Conservation (phyloP, 2,888 invertebrate species). For the Alviniconcha strummeri region DNA sequence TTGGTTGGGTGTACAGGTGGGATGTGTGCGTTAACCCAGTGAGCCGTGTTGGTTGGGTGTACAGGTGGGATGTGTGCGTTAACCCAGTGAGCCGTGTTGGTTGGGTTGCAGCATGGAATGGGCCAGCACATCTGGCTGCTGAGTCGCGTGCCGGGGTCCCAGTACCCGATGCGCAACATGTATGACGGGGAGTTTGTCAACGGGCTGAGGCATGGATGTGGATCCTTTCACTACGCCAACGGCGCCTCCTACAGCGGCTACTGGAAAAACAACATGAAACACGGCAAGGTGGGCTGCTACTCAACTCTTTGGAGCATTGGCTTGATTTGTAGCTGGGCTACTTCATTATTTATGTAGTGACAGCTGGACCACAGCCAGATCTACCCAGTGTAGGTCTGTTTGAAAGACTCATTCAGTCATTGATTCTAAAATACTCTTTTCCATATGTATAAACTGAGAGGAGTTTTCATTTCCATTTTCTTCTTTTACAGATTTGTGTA, state of each 20-base stretch:
- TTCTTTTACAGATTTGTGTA: too few species aligned
- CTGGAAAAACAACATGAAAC: constrained; percentile 73
- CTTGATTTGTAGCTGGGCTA: background rate
- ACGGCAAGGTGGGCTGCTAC: constrained; percentile 66
- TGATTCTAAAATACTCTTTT: too few species aligned
- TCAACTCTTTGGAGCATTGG: background rate
- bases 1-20: too few species aligned
- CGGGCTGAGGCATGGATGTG: constrained; percentile 70
- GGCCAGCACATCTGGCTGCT: constrained; percentile 73
- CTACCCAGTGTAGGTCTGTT: background rate
- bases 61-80: too few species aligned
- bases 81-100: too few species aligned
- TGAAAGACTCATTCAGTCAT: too few species aligned
- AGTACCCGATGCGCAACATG: constrained; percentile 72
- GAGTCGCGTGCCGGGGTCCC: constrained; percentile 66
- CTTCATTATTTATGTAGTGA: too few species aligned
- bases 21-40: too few species aligned
- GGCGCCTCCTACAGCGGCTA: constrained; percentile 72
- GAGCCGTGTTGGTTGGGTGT: too few species aligned
- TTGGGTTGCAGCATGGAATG: constrained; percentile 67
- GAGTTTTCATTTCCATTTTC: too few species aligned
- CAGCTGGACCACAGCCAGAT: too few species aligned
- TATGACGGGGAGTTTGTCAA: constrained; percentile 72
- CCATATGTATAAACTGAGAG: too few species aligned
- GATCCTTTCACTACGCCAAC: constrained; percentile 73